These are phyloP conservation scores for Agonopterix alstromeriana DNA, from an alignment of 2,888 invertebrate species.

Conservation along the genomic window DNA sequence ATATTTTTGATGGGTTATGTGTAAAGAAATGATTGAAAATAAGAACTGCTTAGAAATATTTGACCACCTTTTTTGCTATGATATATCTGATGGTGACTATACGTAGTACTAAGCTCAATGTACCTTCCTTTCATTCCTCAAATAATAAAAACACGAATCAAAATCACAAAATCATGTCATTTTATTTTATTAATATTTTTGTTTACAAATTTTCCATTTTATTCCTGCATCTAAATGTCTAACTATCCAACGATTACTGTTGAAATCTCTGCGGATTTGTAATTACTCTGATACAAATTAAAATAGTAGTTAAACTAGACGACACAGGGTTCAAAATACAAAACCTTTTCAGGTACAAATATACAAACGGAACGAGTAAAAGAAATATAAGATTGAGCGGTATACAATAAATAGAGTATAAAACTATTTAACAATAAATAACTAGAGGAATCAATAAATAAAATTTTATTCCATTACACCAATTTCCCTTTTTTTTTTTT, in stretches of 20 bases:
- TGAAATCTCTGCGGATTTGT: neutral
- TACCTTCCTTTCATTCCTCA: too few relatives aligned
- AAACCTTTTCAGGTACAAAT: neutral
- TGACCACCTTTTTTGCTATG: too few relatives aligned
- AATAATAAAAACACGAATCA: neutral
- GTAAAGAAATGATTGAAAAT: too few relatives aligned
- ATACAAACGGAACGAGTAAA: constrained; percentile 20
- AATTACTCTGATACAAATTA: too few relatives aligned
- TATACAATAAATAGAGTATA: constrained; percentile 47
- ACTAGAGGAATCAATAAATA: constrained; percentile 15
- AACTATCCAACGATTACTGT: constrained; percentile 11
- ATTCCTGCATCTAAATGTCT: constrained; percentile 34
- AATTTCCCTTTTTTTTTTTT: neutral
- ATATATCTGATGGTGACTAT: too few relatives aligned
- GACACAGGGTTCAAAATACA: neutral
- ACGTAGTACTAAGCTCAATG: too few relatives aligned
- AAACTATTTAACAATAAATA: constrained; percentile 42
- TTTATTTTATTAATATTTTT: constrained; percentile 43
- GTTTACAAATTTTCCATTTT: constrained; percentile 50
- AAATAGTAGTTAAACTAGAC: too few relatives aligned
- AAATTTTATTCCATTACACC: constrained; percentile 11
- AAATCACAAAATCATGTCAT: neutral
- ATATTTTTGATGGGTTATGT: too few relatives aligned
- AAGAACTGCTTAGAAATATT: too few relatives aligned
- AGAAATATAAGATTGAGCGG: constrained; percentile 47